Conservation (phyloP, 1,140 invertebrate species). For the Scylla paramamosain region DNA sequence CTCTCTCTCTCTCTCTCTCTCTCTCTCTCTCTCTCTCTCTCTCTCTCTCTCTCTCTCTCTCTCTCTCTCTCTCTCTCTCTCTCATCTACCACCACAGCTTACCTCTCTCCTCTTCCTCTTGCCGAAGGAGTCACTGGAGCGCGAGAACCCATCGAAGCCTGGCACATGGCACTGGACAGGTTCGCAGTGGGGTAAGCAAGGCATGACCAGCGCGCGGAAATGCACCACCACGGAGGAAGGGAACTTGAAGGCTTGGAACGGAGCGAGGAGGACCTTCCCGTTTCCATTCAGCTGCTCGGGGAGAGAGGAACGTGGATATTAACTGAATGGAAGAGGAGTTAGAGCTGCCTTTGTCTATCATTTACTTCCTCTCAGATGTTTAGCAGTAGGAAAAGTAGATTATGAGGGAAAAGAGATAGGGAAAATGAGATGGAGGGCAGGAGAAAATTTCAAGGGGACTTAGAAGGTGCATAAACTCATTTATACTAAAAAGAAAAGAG, state of each 20-base stretch:
- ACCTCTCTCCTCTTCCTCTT: conserved; percentile 84
- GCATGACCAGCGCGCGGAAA: conserved; percentile 95
- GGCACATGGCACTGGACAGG: conserved; percentile 92
- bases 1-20: too few species aligned
- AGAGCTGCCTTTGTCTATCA: too few species aligned
- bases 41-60: too few species aligned
- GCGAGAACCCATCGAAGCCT: conserved; percentile 89
- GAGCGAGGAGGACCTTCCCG: conserved; percentile 89
- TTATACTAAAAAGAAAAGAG: too few species aligned
- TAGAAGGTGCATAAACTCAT: too few species aligned
- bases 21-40: too few species aligned
- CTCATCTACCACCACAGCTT: background rate
- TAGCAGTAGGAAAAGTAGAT: too few species aligned
- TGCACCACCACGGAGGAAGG: conserved; percentile 96
- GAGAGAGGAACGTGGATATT: background rate
- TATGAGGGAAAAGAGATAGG: too few species aligned
- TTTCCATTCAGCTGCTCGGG: conserved; percentile 58
- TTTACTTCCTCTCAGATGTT: too few species aligned
- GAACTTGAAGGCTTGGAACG: conserved; percentile 98
- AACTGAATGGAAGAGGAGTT: background rate
- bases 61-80: too few species aligned
- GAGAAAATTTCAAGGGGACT: too few species aligned
- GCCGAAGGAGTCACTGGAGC: conserved; percentile 90
- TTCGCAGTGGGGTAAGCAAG: conserved; percentile 94
- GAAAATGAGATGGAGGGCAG: too few species aligned